Base-by-base conservation (phyloP, 2,888 invertebrate genomes). In the Ophion costatus region DNA sequence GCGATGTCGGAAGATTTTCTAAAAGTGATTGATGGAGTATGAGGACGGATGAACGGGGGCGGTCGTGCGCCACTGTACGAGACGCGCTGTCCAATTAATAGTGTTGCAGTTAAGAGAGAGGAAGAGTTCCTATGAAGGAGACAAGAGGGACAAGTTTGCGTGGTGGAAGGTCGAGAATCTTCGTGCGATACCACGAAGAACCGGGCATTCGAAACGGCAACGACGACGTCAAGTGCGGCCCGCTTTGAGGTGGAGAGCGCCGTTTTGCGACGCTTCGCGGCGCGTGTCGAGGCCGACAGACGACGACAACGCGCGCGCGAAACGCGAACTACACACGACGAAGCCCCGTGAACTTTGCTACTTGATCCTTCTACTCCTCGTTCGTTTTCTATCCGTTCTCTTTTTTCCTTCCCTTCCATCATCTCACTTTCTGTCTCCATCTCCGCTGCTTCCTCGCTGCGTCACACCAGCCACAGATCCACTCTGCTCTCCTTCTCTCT, bases 211-310 rank as follows among this genome's bases (percentile, higher is more conserved):
- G 75, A 64, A 42, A 61, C 45, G 75, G 73, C 82, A 42, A 59
- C 71, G 70, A 80, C 74, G 75, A 83, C 64, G 83, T 71, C 78
- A 77, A 76, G 63, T 85, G 81, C 86, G 86, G 85, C 86, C 87
- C 42, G 75, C 88, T 89, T 90, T 89, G 89, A 90, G 88, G 83
- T 73, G 85, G 87, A 87, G 88, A 88, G 86, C 88, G 88, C 88
- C 89, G 89, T 89, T 91, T 90, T 87, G 92, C 90, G 92, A 92
- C 90, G 91, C 91, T 90, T 86, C 88, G 84, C 86, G 89, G 90
- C 88, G 91, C 92, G 90, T 91, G 91, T 92, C 92, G 90, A 89
- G 90, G 89, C 91, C 91, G 90, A 91, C 90, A 90, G 90, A 90
- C 88, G 88, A 88, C 89, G 90, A 90, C 90, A 88, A 87, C 87